A percentile compares a stretch with the other conserved stretches of the same genome.
phyloP scores from a whole-genome alignment of 2,797 vertebrate species.

The Pterois miles region DNA sequence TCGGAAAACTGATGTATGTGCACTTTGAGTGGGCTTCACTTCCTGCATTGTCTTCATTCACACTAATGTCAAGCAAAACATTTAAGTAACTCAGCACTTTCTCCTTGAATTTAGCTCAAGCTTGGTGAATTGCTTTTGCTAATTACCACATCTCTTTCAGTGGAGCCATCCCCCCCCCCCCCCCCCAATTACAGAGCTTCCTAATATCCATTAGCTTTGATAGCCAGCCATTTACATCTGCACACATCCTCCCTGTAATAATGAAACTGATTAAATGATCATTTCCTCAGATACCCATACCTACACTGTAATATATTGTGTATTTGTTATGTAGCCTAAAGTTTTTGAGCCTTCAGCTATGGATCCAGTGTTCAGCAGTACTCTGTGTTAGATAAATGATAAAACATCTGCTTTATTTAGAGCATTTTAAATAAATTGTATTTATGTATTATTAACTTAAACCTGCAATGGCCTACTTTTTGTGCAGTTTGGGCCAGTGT shows the following conservation, averaged over 20 bases:
- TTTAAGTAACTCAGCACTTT: slow-evolving; percentile 4
- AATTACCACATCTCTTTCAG: slow-evolving; percentile 46
- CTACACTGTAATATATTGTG: neutral
- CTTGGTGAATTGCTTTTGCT: slow-evolving; percentile 37
- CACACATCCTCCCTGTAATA: slow-evolving; percentile 15
- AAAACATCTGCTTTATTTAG: too few species aligned
- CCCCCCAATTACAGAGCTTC: slow-evolving; percentile 35
- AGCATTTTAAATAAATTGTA: neutral
- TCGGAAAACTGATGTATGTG: neutral
- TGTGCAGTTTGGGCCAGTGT: neutral
- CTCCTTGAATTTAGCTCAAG: slow-evolving; percentile 26
- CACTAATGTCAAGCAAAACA: neutral
- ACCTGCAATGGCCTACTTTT: neutral
- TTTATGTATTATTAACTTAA: neutral
- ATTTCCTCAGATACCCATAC: slow-evolving; percentile 23
- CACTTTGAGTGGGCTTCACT: neutral
- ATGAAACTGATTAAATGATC: slow-evolving; percentile 47
- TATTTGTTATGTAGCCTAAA: slow-evolving; percentile 3
- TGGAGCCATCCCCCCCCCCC: slow-evolving; percentile 35
- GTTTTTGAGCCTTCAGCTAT: neutral
- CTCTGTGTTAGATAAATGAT: too few species aligned
- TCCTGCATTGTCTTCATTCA: slow-evolving; percentile 12
- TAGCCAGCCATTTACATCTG: slow-evolving; percentile 41
- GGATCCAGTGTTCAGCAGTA: neutral
- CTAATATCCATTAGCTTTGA: slow-evolving; percentile 58